A percentile compares a stretch with the other conserved stretches of the same genome.
Conservation (phyloP, 2,113 vertebrate genomes). For the Paradoxurus hermaphroditus region DNA sequence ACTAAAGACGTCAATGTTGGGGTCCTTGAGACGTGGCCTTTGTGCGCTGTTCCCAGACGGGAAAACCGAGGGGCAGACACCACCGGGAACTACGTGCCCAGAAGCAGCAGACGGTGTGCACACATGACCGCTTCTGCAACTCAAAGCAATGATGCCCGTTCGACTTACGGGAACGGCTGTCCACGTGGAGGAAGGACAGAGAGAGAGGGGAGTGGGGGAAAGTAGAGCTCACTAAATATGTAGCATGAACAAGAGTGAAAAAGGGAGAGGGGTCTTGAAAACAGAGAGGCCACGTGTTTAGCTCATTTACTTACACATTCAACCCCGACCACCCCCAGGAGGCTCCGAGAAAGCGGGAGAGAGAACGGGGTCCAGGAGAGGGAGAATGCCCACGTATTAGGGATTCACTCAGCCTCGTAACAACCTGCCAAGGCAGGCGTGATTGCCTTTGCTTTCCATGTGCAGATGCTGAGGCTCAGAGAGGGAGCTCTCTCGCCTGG, state of each 20-base stretch:
- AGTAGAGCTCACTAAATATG: not conserved
- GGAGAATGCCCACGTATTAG: too few relatives aligned
- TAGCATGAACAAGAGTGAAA: not conserved
- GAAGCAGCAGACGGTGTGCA: not conserved
- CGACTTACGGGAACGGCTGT: not conserved
- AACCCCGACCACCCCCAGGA: not conserved
- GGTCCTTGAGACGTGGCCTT: not conserved
- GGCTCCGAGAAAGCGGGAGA: not conserved
- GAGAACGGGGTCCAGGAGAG: not conserved
- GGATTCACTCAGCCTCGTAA: not conserved
- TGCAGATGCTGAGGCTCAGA: not conserved
- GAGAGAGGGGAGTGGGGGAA: not conserved
- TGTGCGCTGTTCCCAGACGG: too few relatives aligned
- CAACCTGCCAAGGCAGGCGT: not conserved
- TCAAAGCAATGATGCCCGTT: not conserved
- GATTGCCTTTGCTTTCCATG: not conserved
- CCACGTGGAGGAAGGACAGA: not conserved
- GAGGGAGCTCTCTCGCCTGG: not conserved
- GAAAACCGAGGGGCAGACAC: not conserved
- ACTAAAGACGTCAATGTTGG: not conserved
- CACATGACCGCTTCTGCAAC: fast-evolving
- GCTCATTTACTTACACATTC: not conserved
- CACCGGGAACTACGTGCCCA: fast-evolving
- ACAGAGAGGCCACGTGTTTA: not conserved
- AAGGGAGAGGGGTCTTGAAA: not conserved